These are phyloP conservation scores for Stichodactyla helianthus DNA, from an alignment of 64 coral and sea anemone species.

Conservation along the genomic window DNA sequence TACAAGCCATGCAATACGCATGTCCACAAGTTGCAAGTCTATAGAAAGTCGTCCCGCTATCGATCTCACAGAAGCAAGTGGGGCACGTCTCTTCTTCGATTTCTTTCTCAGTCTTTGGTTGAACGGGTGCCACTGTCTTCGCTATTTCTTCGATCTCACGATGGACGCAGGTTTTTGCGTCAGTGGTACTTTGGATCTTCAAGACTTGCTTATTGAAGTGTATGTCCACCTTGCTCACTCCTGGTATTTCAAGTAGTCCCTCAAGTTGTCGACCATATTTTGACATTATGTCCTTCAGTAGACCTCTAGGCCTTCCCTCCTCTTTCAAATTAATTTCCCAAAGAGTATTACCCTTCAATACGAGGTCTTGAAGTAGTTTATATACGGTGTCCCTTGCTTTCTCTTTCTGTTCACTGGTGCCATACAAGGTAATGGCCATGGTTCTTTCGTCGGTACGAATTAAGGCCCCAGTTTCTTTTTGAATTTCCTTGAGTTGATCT, in stretches of 20 bases:
- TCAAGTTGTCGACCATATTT: constrained; percentile 27
- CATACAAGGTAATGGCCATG: constrained; percentile 22
- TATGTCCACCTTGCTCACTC: constrained; percentile 15
- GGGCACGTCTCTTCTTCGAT: constrained; percentile 32
- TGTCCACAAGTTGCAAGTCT: constrained; percentile 71
- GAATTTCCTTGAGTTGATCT: constrained; percentile 25
- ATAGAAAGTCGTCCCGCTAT: constrained; percentile 3
- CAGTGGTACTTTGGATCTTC: constrained; percentile 28
- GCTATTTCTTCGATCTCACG: constrained; percentile 15
- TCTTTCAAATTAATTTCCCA: constrained; percentile 35
- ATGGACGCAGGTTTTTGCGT: neutral
- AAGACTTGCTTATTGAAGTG: constrained; percentile 16
- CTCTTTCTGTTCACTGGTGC: constrained; percentile 21
- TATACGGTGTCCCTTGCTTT: constrained; percentile 29
- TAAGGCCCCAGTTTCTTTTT: constrained; percentile 28
- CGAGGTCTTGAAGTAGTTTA: constrained; percentile 26
- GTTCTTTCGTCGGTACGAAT: constrained; percentile 35
- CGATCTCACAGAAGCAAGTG: constrained; percentile 59
- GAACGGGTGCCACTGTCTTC: neutral
- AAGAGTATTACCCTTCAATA: neutral
- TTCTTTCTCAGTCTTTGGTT: neutral
- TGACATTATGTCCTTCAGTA: constrained; percentile 32
- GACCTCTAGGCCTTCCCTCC: constrained; percentile 26
- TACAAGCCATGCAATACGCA: constrained; percentile 51
- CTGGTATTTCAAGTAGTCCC: constrained; percentile 31